Base-by-base conservation (phyloP, 2,113 vertebrate species). In the human region DNA sequence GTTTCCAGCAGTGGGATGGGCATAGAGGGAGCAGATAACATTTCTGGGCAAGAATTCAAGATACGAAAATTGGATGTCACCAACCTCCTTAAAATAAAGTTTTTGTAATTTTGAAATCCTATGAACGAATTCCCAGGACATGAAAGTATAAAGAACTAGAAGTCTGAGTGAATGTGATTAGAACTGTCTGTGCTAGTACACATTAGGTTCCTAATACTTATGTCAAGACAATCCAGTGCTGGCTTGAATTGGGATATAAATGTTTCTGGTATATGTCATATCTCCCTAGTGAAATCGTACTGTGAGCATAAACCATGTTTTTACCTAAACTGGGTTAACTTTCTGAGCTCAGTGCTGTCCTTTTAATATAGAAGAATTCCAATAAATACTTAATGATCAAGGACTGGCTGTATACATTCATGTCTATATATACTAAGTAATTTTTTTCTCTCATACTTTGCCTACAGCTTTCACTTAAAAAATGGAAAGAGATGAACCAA, bases 401-500 rank as follows among this genome's bases (percentile, higher is more conserved):
- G 90, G 55, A 16, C 32, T 81, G 55, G 23, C 68, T 79, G 3
- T 72, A 76, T 66, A 87, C 16, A 22, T 30, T 14, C 76, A 57
- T 87, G 57, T 85, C 89, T 95, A 38, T 50, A 59, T 96, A 52
- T 43, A 92, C 35, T 40, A 86, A 72, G 57, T 55, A 92, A 89
- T 87, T 92, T 93, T 78, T 92, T 96, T 52, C 79, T 93, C 72
- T 94, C 78, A 89, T 55, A 82, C 23, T 93, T 96, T 79, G 92
- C 94, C 93, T 95, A 94, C 38, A 97, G 94, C 93, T 96, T 87
- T 93, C 40, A 64, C 45, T 96, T 93, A 70, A 94, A 97, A 97
- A 96, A 89, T 82, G 57, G 92, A 81, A 97, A 94, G 95, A 96
- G 72, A 90, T 79, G 90, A 92, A 70, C 90, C 95, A 97, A 97